These are phyloP conservation scores for Sitophilus oryzae DNA, from an alignment of 1,140 invertebrate species.

Conservation along the genomic window DNA sequence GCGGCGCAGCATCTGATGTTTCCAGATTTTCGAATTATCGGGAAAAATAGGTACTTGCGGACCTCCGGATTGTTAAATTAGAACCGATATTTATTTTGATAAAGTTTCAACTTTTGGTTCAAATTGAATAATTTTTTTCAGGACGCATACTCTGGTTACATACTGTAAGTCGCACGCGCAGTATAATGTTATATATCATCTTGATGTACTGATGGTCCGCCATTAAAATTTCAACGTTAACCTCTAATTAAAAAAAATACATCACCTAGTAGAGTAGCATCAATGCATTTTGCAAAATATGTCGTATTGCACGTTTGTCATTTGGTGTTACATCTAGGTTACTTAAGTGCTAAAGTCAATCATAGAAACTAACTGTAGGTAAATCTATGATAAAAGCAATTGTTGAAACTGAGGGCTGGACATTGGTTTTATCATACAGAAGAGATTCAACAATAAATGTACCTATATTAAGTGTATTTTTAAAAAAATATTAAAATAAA, in stretches of 20 bases:
- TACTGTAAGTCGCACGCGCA: slow-evolving; percentile 15
- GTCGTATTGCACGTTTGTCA: slow-evolving; percentile 11
- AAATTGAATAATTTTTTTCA: too few species aligned
- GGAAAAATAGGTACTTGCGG: too few species aligned
- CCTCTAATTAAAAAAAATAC: slow-evolving; percentile 7
- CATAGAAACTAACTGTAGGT: slow-evolving; percentile 3
- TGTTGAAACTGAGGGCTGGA: slow-evolving; percentile 21
- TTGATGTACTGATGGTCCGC: slow-evolving; percentile 15
- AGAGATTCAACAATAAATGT: background rate
- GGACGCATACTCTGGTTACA: slow-evolving; percentile 25
- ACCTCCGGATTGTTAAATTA: too few species aligned
- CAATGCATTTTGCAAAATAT: slow-evolving; percentile 9
- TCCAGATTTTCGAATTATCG: too few species aligned
- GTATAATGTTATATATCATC: slow-evolving; percentile 10
- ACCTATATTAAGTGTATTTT: slow-evolving; percentile 2
- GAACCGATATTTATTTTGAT: too few species aligned
- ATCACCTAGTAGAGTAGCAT: slow-evolving; percentile 20
- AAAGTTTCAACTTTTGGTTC: too few species aligned
- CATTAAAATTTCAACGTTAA: slow-evolving; percentile 14
- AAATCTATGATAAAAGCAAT: slow-evolving; percentile 23
- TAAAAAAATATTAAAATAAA: background rate
- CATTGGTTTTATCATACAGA: slow-evolving; percentile 19
- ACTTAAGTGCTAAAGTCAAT: slow-evolving; percentile 25
- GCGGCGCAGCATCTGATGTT: too few species aligned
- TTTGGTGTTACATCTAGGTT: slow-evolving; percentile 19